phyloP scores from a whole-genome alignment of 1,140 invertebrate genomes.

The Ctenoplectra terminalis region DNA sequence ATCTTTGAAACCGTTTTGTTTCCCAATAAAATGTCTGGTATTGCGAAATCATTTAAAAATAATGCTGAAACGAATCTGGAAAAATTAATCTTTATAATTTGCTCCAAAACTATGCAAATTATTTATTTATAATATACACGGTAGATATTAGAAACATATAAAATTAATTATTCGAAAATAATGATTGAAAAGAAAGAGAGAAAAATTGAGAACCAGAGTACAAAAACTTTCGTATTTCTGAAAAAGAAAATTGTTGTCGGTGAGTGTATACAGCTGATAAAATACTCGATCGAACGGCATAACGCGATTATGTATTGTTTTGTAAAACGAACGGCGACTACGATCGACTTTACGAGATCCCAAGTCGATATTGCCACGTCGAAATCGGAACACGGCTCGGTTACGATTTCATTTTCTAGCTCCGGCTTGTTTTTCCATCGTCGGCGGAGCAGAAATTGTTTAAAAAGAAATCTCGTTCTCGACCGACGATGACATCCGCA shows the following conservation, averaged over 20 bases:
- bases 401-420: background rate
- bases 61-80: background rate
- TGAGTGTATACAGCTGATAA: background rate
- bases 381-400: background rate
- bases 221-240: background rate
- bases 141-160: background rate
- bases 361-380: slow-evolving; percentile 25
- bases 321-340: slow-evolving; percentile 16
- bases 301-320: slow-evolving; percentile 35
- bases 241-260: background rate
- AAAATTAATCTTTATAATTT: background rate
- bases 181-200: too few relatives aligned
- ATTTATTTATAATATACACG: too few relatives aligned
- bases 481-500: slow-evolving; percentile 43
- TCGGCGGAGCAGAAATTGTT: slow-evolving; percentile 12
- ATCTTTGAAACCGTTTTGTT: background rate
- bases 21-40: background rate
- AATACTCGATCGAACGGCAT: background rate
- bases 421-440: background rate
- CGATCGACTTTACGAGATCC: slow-evolving; percentile 37
- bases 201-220: too few relatives aligned
- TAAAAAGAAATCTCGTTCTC: background rate
- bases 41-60: background rate
- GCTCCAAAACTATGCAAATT: too few relatives aligned
- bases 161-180: too few relatives aligned